Conservation (phyloP, 1,140 invertebrate species). For the Holcopasites calliopsidis region DNA sequence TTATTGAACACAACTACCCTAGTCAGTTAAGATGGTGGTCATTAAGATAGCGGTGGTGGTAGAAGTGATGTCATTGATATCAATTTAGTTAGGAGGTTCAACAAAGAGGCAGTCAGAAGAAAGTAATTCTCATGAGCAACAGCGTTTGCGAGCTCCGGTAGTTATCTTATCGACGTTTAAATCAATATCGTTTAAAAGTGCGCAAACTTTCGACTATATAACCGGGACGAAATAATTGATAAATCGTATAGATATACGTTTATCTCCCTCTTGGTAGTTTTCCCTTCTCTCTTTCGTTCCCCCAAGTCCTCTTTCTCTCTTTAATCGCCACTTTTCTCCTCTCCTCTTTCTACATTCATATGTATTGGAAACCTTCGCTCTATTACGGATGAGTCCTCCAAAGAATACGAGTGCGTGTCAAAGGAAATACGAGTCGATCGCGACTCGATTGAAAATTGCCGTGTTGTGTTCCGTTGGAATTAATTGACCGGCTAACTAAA, state of each 20-base stretch:
- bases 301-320: not conserved
- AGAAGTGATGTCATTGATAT: conserved; percentile 45
- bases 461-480: not conserved
- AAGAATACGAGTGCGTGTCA: conserved; percentile 14
- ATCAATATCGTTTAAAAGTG: not conserved
- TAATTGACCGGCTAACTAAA: conserved; percentile 17
- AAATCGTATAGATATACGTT: not conserved
- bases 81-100: conserved; percentile 36
- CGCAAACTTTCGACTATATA: not conserved
- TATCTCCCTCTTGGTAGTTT: not conserved
- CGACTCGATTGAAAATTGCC: conserved; percentile 3
- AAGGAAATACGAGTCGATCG: not conserved
- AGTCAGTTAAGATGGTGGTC: conserved; percentile 44
- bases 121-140: not conserved
- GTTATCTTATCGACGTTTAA: conserved; percentile 6
- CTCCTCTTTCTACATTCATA: conserved; percentile 13
- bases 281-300: not conserved
- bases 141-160: not conserved
- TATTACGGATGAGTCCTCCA: conserved; percentile 25
- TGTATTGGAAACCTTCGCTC: not conserved
- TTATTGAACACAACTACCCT: conserved; percentile 49
- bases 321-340: not conserved
- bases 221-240: conserved; percentile 3
- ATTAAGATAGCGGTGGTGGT: conserved; percentile 18
- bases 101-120: conserved; percentile 13